Evolutionary conservation across 2,113 vertebrate genomes (phyloP), one percentile per base, ranked within the genome.

Genomic region (Charadrius vociferus): DNA sequence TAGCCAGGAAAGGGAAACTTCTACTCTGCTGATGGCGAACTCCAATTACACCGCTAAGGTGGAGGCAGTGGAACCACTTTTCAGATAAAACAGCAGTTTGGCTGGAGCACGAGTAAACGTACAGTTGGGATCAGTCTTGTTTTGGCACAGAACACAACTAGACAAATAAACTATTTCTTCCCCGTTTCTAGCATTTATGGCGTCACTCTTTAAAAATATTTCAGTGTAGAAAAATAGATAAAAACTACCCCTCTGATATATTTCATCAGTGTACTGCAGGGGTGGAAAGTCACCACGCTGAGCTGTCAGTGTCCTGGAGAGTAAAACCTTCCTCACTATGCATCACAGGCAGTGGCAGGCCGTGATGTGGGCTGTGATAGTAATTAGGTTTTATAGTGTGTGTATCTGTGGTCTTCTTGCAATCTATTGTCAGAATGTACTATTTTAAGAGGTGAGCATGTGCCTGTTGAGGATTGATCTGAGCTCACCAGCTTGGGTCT

Each of bases 401-500:
- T 70, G 26, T 85, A 73, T 95, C 81, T 94, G 59, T 93, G 62
- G 52, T 56, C 74, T 88, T 85, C 93, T 93, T 91, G 86, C 95
- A 82, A 52, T 65, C 91, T 74, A 27, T 63, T 93, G 78, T 93
- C 81, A 94, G 91, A 92, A 81, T 26, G 86, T 90, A 84, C 94
- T 95, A 92, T 97, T 97, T 97, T 95, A 95, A 93, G 97, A 95
- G 82, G 36, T 84, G 77, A 93, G 27, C 82, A 86, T 52, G 36
- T 75, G 91, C 74, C 81, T 85, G 30, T 65, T 93, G 83, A 81
- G 88, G 95, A 75, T 91, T 94, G 93, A 92, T 81, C 52, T 68
- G 83, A 94, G 88, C 45, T 94, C 53, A 58, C 83, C 77, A 66
- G 81, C 77, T 79, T 59, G 80, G 59, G 71, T 83, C 63, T 89